A percentile compares a stretch with the other conserved stretches of the same genome.
phyloP scores from a whole-genome alignment of 2,113 vertebrate species.

The Strix uralensis region DNA sequence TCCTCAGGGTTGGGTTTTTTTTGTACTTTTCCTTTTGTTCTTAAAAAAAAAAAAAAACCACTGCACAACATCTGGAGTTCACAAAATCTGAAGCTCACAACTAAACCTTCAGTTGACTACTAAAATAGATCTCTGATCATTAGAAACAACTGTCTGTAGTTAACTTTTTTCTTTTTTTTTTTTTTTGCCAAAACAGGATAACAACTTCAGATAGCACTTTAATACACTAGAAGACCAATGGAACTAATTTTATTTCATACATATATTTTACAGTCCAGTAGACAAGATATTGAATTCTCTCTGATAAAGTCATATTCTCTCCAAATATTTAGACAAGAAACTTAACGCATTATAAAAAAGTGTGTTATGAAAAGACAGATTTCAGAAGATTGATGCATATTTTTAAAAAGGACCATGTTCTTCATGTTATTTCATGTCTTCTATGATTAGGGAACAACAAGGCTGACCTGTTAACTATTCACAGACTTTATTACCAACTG shows the following conservation, averaged over 20 bases:
- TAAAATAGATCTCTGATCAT: conserved; percentile 99
- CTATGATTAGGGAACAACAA: conserved; percentile 27
- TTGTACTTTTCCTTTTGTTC: conserved; percentile 69
- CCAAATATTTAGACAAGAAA: conserved; percentile 79
- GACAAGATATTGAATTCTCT: conserved; percentile 82
- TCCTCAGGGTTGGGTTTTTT: conserved; percentile 61
- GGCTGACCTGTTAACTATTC: conserved; percentile 46
- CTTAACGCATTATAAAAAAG: conserved; percentile 70
- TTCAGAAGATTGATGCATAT: conserved; percentile 56
- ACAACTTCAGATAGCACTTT: conserved; percentile 93
- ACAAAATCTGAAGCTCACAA: conserved; percentile 98
- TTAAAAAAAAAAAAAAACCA: conserved; percentile 78
- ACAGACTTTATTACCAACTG: conserved; percentile 54
- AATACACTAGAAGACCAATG: conserved; percentile 94
- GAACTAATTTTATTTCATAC: conserved; percentile 89
- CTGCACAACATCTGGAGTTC: conserved; percentile 94
- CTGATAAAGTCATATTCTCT: conserved; percentile 87
- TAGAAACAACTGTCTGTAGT: conserved; percentile 91
- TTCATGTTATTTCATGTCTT: conserved; percentile 6
- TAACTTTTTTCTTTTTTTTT: conserved; percentile 74
- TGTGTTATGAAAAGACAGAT: conserved; percentile 71
- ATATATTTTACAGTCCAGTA: conserved; percentile 90
- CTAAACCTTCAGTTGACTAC: conserved; percentile 98
- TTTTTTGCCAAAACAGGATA: conserved; percentile 84
- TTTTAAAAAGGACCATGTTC: conserved; percentile 20